Evolutionary conservation across 1,140 invertebrate species (phyloP), one percentile per base, ranked within the genome.

Genomic region (Leptinotarsa defecta): DNA sequence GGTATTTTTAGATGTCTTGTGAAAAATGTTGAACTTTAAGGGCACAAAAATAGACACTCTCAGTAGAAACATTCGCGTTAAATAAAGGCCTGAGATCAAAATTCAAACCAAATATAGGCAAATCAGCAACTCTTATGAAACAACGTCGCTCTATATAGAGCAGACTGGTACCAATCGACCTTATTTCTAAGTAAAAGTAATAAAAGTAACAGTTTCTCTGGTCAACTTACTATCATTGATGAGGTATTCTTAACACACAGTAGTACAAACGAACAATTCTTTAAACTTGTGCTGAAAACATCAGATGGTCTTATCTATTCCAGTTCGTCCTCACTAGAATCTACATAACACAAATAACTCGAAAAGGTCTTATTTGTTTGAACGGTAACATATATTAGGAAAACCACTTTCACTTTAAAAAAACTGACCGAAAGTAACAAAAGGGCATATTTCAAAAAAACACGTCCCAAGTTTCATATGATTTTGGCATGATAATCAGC

Each of bases 281-380:
- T 57, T 57, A 4, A 57, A n/a, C 52, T 57, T 48, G 43, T 27
- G 22, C 49, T 61, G 48, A 71, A 71, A 71, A 71, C 70, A 71
- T 71, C 48, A 71, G 70, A 71, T 62, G 70, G 22, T 71, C 70
- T 71, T 71, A 71, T 71, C 70, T 24, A 20, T 63, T 49, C 22
- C 57, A 71, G 70, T 71, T 17, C 34, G 48, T 61, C 57, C 22
- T 27, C 48, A 80, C 77, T 74, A 70, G 70, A 75, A 78, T 62
- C 73, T 78, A 78, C 75, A 80, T 80, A 76, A 43, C 74, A 75
- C 68, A 75, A n/a, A 57, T 57, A 57, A 75, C 62, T 27, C 48
- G 43, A 67, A 52, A 73, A 73, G 48, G 49, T 57, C 64, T 69
- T 71, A 76, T 76, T 63, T 73, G 27, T 27, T 73, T 65, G 49